phyloP scores from a whole-genome alignment of 1,140 invertebrate species.

The Stegodyphus mimosarum region DNA sequence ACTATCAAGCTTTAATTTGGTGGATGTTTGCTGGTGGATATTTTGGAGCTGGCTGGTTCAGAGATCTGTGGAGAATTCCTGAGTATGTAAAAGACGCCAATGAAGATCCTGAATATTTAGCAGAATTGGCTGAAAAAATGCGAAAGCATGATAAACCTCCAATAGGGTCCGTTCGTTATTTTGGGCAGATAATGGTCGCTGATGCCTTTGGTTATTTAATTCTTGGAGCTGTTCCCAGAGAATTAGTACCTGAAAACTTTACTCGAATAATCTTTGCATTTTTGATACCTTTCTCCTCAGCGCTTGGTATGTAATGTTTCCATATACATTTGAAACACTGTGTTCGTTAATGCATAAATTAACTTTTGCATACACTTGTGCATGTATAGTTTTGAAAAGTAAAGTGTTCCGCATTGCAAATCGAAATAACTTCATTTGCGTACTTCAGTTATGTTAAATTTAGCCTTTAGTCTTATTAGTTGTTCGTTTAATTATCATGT shows the following conservation, averaged over 20 bases:
- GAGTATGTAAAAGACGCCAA: constrained; percentile 90
- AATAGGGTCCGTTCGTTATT: constrained; percentile 81
- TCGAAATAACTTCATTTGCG: too few species aligned
- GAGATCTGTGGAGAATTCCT: constrained; percentile 86
- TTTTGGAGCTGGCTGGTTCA: constrained; percentile 84
- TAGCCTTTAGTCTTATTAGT: too few species aligned
- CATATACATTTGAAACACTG: too few species aligned
- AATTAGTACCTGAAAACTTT: constrained; percentile 60
- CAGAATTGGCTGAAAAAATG: constrained; percentile 76
- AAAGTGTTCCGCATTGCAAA: not conserved
- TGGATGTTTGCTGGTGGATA: constrained; percentile 88
- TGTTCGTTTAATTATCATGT: too few species aligned
- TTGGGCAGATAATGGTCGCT: constrained; percentile 80
- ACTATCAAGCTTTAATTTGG: constrained; percentile 91
- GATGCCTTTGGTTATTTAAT: constrained; percentile 83
- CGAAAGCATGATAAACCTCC: constrained; percentile 78
- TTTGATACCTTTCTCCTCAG: constrained; percentile 39
- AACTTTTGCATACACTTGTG: not conserved
- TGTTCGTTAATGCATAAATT: not conserved
- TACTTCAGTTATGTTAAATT: too few species aligned
- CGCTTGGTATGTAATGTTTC: constrained; percentile 43
- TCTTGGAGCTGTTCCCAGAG: constrained; percentile 80
- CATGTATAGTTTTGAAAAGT: not conserved
- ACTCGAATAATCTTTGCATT: not conserved
- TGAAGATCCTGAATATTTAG: constrained; percentile 78